Conservation (phyloP, 2,888 invertebrate species). For the Apotomis turbidana region DNA sequence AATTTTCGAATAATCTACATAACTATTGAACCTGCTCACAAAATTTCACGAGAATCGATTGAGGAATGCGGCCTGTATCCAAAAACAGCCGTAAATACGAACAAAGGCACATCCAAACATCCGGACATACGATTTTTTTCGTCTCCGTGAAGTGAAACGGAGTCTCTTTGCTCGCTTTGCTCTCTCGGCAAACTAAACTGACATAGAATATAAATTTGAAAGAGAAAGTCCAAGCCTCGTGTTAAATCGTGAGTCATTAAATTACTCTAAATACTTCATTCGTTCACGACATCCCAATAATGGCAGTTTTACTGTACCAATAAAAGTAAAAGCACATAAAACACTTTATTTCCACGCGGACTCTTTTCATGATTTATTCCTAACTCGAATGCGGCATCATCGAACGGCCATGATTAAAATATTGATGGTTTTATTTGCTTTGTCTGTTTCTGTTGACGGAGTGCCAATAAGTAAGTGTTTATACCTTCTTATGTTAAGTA, state of each 20-base stretch:
- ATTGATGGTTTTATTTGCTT: neutral
- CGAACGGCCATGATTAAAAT: neutral
- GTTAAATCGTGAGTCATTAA: slow-evolving; percentile 24
- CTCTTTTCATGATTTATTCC: slow-evolving; percentile 9
- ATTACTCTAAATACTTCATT: slow-evolving; percentile 21
- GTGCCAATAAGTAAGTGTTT: slow-evolving; percentile 1
- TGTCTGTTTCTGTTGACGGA: neutral
- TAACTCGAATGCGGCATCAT: neutral
- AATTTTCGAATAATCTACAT: too few species aligned
- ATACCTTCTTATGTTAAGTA: too few species aligned
- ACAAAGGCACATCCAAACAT: too few species aligned
- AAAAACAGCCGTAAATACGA: too few species aligned
- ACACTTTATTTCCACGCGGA: slow-evolving; percentile 16
- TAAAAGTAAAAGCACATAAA: slow-evolving; percentile 31
- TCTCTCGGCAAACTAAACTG: neutral
- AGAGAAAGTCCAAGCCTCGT: neutral
- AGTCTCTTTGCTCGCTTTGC: too few species aligned
- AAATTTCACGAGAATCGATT: too few species aligned
- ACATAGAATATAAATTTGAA: neutral
- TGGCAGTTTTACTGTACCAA: slow-evolving; percentile 15
- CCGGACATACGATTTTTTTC: too few species aligned
- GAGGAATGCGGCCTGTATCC: too few species aligned
- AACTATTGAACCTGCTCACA: too few species aligned
- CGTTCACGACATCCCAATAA: slow-evolving; percentile 21
- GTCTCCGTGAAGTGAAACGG: too few species aligned